Base-by-base conservation (phyloP, 2,888 invertebrate species). In the Pheosia tremula region DNA sequence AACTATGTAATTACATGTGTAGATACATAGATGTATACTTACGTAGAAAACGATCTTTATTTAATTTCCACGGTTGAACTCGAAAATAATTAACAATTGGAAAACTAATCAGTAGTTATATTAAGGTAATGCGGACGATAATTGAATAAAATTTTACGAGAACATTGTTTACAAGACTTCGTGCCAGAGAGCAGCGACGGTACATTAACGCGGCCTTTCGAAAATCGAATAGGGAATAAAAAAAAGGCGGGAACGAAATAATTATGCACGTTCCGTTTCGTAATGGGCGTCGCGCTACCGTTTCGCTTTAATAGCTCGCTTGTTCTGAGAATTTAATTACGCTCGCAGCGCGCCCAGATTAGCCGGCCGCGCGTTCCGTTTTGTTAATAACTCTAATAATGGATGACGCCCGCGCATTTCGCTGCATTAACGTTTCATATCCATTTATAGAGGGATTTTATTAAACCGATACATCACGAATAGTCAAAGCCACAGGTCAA, bases 251-350 rank as follows among this genome's bases (percentile, higher is more conserved):
- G 90, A 92, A 93, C 92, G 89, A 93, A 93, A 93, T 93, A 93
- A 93, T 93, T 93, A 93, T 93, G 86, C 90, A 92, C 92, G 92
- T 92, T 92, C 91, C 89, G 89, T 92, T 90, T 88, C 85, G 89
- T 91, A 92, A 93, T 93, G 91, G 87, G 89, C 86, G 88, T 89
- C 88, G 89, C 85, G 92, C 92, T 93, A 93, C 93, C 89, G 93
- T 93, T 92, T 89, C 88, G 89, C 86, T 91, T 90, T 93, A 91
- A 90, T 90, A 91, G 90, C 89, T 85, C 85, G 89, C 91, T 92
- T 90, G 91, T 93, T 93, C 92, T 87, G 88, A 88, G 93, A 92
- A 92, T 91, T 92, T 93, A 92, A 93, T 93, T 92, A 93, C 84
- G 85, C 82, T 78, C 86, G 78, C 82, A 85, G 86, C 82, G 85